Conservation (phyloP, 2,113 vertebrate species). For the Lepisosteus oculatus region DNA sequence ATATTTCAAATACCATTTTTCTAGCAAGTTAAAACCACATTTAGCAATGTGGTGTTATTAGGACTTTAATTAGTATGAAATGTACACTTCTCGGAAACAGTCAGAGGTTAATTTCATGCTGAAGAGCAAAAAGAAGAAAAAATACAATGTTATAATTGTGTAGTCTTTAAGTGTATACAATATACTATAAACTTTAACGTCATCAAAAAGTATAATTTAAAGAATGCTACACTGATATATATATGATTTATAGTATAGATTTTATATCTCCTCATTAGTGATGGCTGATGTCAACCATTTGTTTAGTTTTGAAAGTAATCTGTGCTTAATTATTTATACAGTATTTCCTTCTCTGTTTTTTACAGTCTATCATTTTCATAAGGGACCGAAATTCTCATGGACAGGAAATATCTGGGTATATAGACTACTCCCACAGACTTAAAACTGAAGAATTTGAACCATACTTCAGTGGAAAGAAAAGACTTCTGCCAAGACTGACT, state of each 20-base stretch:
- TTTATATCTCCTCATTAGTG: constrained; percentile 31
- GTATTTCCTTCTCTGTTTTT: constrained; percentile 43
- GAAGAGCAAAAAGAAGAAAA: no score
- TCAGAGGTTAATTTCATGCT: no score
- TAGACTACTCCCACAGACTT: constrained; percentile 82
- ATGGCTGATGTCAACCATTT: constrained; percentile 33
- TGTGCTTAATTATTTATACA: constrained; percentile 57
- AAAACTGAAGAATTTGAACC: constrained; percentile 76
- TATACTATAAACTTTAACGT: no score
- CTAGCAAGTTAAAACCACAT: no score
- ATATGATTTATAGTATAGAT: constrained; percentile 30
- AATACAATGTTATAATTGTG: no score
- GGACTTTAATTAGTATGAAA: no score
- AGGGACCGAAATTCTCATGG: constrained; percentile 70
- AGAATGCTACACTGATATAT: no score
- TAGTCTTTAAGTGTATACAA: no score
- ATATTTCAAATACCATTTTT: no score
- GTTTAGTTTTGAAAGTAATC: constrained; percentile 25
- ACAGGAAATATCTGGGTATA: constrained; percentile 85
- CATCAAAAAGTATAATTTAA: no score
- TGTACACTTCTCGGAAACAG: no score
- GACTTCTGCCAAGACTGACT: constrained; percentile 68
- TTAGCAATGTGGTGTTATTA: no score
- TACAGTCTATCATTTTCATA: constrained; percentile 85
- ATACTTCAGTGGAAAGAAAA: constrained; percentile 78